Evolutionary conservation across 92 coral and sea anemone genomes (phyloP), one percentile per base, ranked within the genome.

Genomic region (Anthopleura xanthogrammica): DNA sequence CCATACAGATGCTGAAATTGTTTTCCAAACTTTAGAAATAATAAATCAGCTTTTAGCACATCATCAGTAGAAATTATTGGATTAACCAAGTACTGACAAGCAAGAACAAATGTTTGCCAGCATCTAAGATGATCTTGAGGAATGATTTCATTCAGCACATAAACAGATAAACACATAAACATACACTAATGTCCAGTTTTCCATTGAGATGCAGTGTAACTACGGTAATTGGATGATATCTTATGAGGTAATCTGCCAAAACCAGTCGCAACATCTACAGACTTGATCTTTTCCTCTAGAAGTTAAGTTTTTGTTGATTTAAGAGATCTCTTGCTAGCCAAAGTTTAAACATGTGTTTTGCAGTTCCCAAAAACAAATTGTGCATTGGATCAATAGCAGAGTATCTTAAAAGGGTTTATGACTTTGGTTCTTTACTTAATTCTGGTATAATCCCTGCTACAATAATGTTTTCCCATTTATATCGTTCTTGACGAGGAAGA

Each of bases 71-170:
- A 79, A 70, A 89, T 29, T 16, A 89, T 83, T 68, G 90, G 90
- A 20, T 54, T 78, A 12, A 75, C 55, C 40, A 89, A 58, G 73
- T 73, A 83, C 46, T 84, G 57, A 54, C 89, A 89, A 41, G 90
- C 92, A 48, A 89, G 83, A n/a, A 89, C 92, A 82, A 89, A 89
- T 77, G 89, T 72, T 73, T 83, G 86, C 80, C 80, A 77, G 42
- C 80, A 77, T 56, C n/a, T 77, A 5, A 77, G 17, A 52, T 77
- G 64, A n/a, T 46, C 60, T 52, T n/a, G 68, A 1, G 80, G 68
- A n/a, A 77, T 19, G 3, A 77, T 46, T 9, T 12, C 80, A 43
- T 50, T 20, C 56, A 85, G 76, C 22, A 41, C 81, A 55, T 46
- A 54, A 14, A 52, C 12, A 10, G 82, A 78, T n/a, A n/a, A n/a